Conservation (phyloP, 2,797 vertebrate genomes). For the Emydoidea blandingii region DNA sequence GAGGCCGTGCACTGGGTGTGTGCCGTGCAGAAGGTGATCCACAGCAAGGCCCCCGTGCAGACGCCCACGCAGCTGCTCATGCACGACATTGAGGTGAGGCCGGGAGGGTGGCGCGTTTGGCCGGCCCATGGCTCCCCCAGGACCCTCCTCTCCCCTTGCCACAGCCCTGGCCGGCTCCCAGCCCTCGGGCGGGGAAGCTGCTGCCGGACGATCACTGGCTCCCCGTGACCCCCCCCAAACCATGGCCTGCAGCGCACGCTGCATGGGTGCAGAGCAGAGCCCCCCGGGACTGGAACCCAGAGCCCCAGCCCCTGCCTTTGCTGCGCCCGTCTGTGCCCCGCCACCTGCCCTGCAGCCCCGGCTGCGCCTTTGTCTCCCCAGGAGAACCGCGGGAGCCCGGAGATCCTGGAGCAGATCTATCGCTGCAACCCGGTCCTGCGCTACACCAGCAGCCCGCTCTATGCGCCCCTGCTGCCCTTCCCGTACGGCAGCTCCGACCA, state of each 20-base stretch:
- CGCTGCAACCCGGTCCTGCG: conserved; percentile 93
- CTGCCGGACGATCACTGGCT: background rate
- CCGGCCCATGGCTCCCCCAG: background rate
- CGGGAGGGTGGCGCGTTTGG: fast-evolving
- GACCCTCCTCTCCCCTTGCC: background rate
- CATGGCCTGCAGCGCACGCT: background rate
- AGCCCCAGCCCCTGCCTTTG: background rate
- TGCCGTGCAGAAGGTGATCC: conserved; percentile 93
- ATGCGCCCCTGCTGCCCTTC: conserved; percentile 94
- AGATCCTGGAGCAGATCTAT: conserved; percentile 95
- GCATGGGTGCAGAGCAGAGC: background rate
- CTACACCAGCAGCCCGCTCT: conserved; percentile 92
- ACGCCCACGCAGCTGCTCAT: conserved; percentile 97
- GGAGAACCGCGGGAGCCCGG: conserved; percentile 92
- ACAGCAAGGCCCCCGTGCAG: conserved; percentile 92
- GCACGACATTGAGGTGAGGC: conserved; percentile 91
- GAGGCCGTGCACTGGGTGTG: conserved; percentile 95
- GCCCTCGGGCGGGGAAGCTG: background rate
- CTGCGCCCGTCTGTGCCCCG: background rate
- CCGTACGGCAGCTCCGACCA: conserved; percentile 90
- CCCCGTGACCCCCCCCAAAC: background rate
- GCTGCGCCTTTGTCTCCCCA: conserved; percentile 56
- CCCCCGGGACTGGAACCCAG: too few relatives aligned
- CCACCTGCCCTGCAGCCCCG: background rate
- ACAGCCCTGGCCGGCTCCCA: background rate